Evolutionary conservation across 2,888 invertebrate species (phyloP).

Genomic region (Candidula unifasciata): DNA sequence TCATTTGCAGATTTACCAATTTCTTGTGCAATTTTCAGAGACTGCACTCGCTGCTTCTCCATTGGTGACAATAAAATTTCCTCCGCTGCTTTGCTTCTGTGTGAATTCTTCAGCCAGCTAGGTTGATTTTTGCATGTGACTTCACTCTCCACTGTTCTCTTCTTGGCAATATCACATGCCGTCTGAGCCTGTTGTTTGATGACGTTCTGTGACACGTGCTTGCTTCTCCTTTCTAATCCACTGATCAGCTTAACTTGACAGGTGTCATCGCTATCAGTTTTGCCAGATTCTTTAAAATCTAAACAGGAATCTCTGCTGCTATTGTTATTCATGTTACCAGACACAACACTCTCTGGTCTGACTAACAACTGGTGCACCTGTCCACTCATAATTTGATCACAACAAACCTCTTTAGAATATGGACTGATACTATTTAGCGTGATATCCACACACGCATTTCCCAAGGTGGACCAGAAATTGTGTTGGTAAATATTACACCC

Average conservation of each 20-base stretch:
- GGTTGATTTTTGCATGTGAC: background rate
- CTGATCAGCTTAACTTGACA: background rate
- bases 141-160: background rate
- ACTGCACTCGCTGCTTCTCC: background rate
- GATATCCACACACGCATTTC: background rate
- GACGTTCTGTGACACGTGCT: background rate
- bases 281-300: background rate
- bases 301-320: constrained; percentile 1
- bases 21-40: background rate
- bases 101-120: background rate
- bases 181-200: background rate
- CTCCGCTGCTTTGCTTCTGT: background rate
- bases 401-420: too few species aligned
- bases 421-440: background rate
- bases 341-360: background rate
- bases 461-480: constrained; percentile 8
- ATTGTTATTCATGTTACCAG: constrained; percentile 29
- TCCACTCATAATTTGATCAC: too few species aligned
- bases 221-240: background rate
- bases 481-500: background rate
- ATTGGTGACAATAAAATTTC: too few species aligned
- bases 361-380: background rate
- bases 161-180: background rate
- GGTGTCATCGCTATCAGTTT: background rate
- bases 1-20: background rate